Base-by-base conservation (phyloP, 1,140 invertebrate species). In the Aphaenogaster floridana region DNA sequence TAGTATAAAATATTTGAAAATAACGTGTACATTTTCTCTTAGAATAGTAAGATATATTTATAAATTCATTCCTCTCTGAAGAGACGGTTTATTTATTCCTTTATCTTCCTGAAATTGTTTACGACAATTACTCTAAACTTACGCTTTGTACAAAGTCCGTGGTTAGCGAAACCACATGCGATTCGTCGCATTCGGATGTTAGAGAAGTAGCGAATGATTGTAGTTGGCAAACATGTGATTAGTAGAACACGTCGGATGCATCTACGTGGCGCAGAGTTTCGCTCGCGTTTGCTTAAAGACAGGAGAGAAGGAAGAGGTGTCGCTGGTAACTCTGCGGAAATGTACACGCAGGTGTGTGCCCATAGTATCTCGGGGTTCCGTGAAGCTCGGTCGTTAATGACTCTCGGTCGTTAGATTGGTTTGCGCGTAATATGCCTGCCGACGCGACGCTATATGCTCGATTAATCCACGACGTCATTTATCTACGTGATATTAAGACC, bases 401-500 rank as follows among this genome's bases (percentile, higher is more conserved):
- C 83, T 91, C 86, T 83, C 89, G 90, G 86, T 90, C 89, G 89
- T 91, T 91, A 88, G 80, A 91, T 88, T 86, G 89, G 89, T 90
- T 91, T 86, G 88, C 81, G 76, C 71, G 80, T 90, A 91, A 91
- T 90, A 84, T 86, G 86, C 78, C 78, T 59, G 74, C 64, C 79
- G 69, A 90, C 64, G 89, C 78, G 79, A 88, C 81, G 79, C 61
- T 78, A 71, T 76, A 84, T 69, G 83, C 69, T 76, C 90, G 89
- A 86, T 91, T 90, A 90, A 83, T 90, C 54, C 63, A 76, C 59
- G 61, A 45, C 66, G 28, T 72, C 89, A 42, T 64, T 76, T 87
- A 83, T 78, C 59, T 63, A 66, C 69, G 52, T 54, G 42, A 61
- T 66, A 87, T 86, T 90, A 86, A 66, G 63, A 69, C 45, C 61